These are phyloP conservation scores for Vandiemenella viatica DNA, from an alignment of 2,888 invertebrate species.

Conservation along the genomic window DNA sequence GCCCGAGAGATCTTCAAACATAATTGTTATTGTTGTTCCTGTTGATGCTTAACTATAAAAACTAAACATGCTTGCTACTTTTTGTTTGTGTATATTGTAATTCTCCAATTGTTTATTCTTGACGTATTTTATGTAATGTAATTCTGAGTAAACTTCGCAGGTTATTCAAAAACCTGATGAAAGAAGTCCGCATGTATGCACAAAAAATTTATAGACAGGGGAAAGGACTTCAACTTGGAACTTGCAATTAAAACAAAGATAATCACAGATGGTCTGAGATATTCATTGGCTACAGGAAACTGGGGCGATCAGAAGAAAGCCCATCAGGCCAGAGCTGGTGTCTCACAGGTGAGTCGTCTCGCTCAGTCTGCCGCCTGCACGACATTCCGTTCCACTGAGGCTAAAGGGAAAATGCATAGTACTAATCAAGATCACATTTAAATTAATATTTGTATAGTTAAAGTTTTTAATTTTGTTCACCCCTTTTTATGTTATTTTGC, in stretches of 20 bases:
- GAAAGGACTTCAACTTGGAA: conserved; percentile 96
- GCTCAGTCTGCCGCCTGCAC: too few relatives aligned
- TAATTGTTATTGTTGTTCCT: too few relatives aligned
- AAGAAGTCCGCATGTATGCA: conserved; percentile 95
- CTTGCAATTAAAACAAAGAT: conserved; percentile 92
- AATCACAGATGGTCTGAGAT: conserved; percentile 93
- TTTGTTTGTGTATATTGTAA: background rate
- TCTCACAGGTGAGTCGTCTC: conserved; percentile 59
- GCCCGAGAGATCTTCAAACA: too few relatives aligned
- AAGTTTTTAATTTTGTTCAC: too few relatives aligned
- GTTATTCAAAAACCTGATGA: conserved; percentile 86
- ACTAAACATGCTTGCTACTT: too few relatives aligned
- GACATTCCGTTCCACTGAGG: too few relatives aligned
- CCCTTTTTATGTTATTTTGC: too few relatives aligned
- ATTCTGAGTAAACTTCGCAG: conserved; percentile 24
- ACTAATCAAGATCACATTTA: too few relatives aligned
- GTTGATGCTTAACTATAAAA: background rate
- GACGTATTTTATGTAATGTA: too few relatives aligned
- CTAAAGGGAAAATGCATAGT: too few relatives aligned
- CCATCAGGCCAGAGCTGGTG: conserved; percentile 93
- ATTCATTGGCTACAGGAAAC: conserved; percentile 97
- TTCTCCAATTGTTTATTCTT: too few relatives aligned
- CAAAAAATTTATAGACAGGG: conserved; percentile 98
- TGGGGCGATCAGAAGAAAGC: conserved; percentile 99
- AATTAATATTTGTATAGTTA: too few relatives aligned